phyloP scores from a whole-genome alignment of 2,888 invertebrate genomes.

The Stratiomys singularior region DNA sequence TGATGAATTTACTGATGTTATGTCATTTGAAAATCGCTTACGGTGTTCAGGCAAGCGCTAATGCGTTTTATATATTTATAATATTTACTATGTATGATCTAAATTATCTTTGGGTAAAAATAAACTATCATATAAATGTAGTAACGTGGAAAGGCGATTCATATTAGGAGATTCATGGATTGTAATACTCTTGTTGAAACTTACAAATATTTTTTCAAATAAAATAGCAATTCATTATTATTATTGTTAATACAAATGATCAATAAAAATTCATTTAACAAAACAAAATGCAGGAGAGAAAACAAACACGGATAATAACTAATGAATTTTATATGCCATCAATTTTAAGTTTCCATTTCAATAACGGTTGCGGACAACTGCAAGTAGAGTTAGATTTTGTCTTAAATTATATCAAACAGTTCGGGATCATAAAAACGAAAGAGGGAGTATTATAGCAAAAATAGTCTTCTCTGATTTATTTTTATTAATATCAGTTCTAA shows the following conservation, averaged over 20 bases:
- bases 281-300: no score
- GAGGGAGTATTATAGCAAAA: no score
- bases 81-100: constrained; percentile 14
- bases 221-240: not conserved
- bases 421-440: no score
- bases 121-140: constrained; percentile 39
- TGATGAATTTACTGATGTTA: not conserved
- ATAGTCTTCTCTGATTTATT: no score
- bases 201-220: constrained; percentile 33
- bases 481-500: not conserved
- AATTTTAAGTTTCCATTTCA: constrained; percentile 1
- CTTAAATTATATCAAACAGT: not conserved
- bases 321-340: not conserved
- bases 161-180: constrained; percentile 11
- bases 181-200: constrained; percentile 30
- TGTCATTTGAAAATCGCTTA: not conserved
- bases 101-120: constrained; percentile 40
- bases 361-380: not conserved
- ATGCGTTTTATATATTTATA: not conserved
- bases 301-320: not conserved
- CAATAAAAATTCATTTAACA: constrained; percentile 9
- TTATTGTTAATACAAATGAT: not conserved
- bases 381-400: not conserved
- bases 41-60: not conserved
- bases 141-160: constrained; percentile 23